phyloP scores from a whole-genome alignment of 2,888 invertebrate genomes.

The Achlya flavicornis region DNA sequence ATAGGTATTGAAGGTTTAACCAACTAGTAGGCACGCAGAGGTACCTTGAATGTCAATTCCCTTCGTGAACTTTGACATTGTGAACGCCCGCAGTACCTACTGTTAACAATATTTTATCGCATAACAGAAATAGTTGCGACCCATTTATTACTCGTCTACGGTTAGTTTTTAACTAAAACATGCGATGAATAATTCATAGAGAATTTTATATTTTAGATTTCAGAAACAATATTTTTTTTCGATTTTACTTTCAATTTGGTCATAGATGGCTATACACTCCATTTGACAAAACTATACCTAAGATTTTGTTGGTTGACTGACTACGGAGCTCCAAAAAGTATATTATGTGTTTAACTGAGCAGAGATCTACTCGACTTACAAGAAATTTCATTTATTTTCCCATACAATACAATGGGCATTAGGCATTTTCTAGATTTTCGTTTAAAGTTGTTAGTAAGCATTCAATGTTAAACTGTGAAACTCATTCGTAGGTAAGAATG shows the following conservation, averaged over 20 bases:
- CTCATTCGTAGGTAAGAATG: neutral
- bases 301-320: too few relatives aligned
- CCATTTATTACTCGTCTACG: neutral
- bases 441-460: neutral
- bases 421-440: too few relatives aligned
- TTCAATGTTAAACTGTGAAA: neutral
- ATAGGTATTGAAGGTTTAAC: neutral
- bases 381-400: too few relatives aligned
- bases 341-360: too few relatives aligned
- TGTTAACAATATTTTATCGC: conserved; percentile 8
- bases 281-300: too few relatives aligned
- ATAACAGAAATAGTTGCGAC: neutral
- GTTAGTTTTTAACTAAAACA: neutral
- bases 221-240: neutral
- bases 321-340: too few relatives aligned
- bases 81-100: neutral
- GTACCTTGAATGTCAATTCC: neutral
- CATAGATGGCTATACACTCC: too few relatives aligned
- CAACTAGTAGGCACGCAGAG: neutral
- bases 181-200: neutral
- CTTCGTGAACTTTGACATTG: conserved; percentile 8
- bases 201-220: neutral
- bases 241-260: too few relatives aligned
- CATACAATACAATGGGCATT: too few relatives aligned
- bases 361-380: too few relatives aligned